Evolutionary conservation across 2,797 vertebrate genomes (phyloP), one percentile per base, ranked within the genome.

Genomic region (Pelobates cultripes): DNA sequence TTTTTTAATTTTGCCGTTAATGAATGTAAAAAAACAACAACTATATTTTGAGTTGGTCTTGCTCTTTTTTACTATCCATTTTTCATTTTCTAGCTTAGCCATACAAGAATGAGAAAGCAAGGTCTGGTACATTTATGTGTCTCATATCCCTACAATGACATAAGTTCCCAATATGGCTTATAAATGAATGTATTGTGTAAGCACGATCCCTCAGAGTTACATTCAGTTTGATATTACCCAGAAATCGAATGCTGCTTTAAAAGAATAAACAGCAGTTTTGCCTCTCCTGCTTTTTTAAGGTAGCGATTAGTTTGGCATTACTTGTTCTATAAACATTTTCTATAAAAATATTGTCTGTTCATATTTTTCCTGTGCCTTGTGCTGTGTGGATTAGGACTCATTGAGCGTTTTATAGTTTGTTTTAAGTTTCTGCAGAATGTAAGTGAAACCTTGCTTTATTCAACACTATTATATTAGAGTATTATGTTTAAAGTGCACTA

Each of bases 391-490:
- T 42, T 43, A 63, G 57, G 42, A 73, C 51, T 53, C 40, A 60
- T 55, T 43, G 53, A 73, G n/a, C 12, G 14, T 73, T 73, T 73
- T 73, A 6, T 57, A 9, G 73, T 15, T 45, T 57, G 73, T 63
- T 75, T 60, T 44, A 41, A 74, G 13, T 74, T 74, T 74, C 55
- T 44, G 43, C 55, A 14, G 55, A 40, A 55, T 43, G 55, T 57
- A 60, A 74, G 28, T 61, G 43, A 75, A 75, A 75, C 57, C 73
- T 75, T 43, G 42, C 43, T 61, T 75, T 44, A 75, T 61, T 75
- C 41, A 1, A 53, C 4, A 53, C 51, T 13, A 40, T 73, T 57
- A 41, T 4, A 73, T 73, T 73, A 73, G 51, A 15, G 72, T 73
- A 73, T 73, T 41, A 73, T 73, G 72, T 73, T 73, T 53, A 73